These are phyloP conservation scores for Pemphigus obesinymphae DNA, from an alignment of 1,140 invertebrate genomes.

Conservation along the genomic window DNA sequence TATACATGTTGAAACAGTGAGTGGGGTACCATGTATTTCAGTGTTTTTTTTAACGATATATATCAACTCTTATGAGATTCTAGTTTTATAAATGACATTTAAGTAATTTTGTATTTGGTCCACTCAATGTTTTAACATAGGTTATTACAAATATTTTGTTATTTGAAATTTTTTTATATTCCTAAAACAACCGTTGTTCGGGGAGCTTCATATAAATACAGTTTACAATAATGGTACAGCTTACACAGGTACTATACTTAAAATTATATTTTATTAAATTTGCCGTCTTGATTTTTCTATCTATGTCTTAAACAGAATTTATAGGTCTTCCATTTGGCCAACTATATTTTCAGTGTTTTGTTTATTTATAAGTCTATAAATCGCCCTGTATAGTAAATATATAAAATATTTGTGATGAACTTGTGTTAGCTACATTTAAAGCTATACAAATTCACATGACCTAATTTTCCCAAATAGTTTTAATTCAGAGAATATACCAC, in stretches of 20 bases:
- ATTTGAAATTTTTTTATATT: slow-evolving; percentile 7
- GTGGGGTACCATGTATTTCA: background rate
- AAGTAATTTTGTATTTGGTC: background rate
- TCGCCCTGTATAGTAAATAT: slow-evolving; percentile 32
- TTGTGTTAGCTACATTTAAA: background rate
- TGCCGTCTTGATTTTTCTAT: background rate
- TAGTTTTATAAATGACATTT: slow-evolving; percentile 2
- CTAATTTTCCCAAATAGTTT: background rate
- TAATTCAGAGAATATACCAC: no score
- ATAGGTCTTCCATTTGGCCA: slow-evolving; percentile 15
- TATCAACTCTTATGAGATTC: background rate
- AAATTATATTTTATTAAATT: no score
- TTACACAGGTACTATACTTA: no score
- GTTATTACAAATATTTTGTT: slow-evolving; percentile 1
- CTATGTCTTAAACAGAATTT: background rate
- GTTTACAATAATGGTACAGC: no score
- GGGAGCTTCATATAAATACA: no score
- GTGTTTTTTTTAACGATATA: background rate
- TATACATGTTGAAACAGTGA: slow-evolving; percentile 12
- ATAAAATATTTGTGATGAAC: background rate
- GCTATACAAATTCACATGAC: background rate
- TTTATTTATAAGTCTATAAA: slow-evolving; percentile 8
- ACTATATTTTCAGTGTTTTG: background rate
- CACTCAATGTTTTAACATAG: background rate
- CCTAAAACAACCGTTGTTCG: no score